Evolutionary conservation across 1,140 invertebrate genomes (phyloP).

Genomic region (Akabosia matsudoensis): DNA sequence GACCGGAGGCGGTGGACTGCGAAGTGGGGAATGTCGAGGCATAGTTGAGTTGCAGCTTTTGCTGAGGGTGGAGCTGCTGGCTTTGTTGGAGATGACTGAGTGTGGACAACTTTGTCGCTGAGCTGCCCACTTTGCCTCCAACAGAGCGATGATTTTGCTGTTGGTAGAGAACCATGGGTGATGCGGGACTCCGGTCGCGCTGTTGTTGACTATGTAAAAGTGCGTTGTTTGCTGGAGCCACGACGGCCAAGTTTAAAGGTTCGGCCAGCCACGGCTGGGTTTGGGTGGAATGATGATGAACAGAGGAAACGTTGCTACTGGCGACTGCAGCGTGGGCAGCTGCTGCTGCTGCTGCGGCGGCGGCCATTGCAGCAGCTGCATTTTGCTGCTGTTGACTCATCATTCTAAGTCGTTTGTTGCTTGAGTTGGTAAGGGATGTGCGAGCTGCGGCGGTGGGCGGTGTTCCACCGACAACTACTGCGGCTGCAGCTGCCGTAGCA

Average conservation of each 20-base stretch:
- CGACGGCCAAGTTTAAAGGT: constrained; percentile 37
- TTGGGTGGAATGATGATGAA: not conserved
- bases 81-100: constrained; percentile 26
- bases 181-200: not conserved
- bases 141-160: not conserved
- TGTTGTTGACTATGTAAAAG: constrained; percentile 3
- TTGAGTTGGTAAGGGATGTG: constrained; percentile 18
- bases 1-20: constrained; percentile 12
- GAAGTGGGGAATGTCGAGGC: constrained; percentile 34
- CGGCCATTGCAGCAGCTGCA: not conserved
- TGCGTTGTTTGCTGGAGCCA: constrained; percentile 19
- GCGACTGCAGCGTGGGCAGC: not conserved
- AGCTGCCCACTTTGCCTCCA: not conserved
- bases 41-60: constrained; percentile 33
- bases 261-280: constrained; percentile 33
- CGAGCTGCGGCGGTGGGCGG: not conserved
- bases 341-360: not conserved
- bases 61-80: constrained; percentile 24
- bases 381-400: constrained; percentile 34
- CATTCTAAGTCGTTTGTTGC: constrained; percentile 40
- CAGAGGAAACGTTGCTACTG: not conserved
- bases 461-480: not conserved
- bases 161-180: constrained; percentile 7
- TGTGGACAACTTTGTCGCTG: not conserved
- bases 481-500: not conserved